Percentiles rank a stretch among this genome's conserved stretches.
Evolutionary conservation across 2,888 invertebrate species (phyloP).

Genomic region (Euspilapteryx auroguttella): DNA sequence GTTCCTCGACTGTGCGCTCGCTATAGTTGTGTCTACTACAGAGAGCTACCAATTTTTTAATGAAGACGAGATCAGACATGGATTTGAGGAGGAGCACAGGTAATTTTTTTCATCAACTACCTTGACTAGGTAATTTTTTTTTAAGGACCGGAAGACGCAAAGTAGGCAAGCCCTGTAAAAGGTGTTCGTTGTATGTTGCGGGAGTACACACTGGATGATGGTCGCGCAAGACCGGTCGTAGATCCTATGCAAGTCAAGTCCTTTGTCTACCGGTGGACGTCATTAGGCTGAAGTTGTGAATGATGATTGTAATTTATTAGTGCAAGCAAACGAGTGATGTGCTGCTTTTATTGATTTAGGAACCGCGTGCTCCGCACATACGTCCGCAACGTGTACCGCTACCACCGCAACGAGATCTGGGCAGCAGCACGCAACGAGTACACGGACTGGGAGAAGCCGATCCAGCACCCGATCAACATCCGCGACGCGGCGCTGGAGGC

Average conservation of each 20-base stretch:
- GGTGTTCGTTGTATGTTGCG: too few relatives aligned
- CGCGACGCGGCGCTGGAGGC: conserved; percentile 84
- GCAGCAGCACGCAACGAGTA: conserved; percentile 88
- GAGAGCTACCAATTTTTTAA: conserved; percentile 77
- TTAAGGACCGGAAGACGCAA: too few relatives aligned
- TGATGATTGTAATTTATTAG: too few relatives aligned
- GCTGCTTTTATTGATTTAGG: conserved; percentile 18
- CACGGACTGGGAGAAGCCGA: conserved; percentile 87
- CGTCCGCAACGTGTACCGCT: conserved; percentile 85
- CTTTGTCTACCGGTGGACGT: too few relatives aligned
- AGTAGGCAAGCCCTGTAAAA: too few relatives aligned
- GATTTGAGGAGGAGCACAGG: conserved; percentile 77
- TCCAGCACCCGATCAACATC: conserved; percentile 81
- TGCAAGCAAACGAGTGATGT: too few relatives aligned
- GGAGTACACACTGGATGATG: too few relatives aligned
- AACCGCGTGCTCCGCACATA: conserved; percentile 77
- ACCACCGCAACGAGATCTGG: conserved; percentile 86
- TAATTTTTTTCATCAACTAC: conserved; percentile 9
- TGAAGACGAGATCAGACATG: conserved; percentile 74
- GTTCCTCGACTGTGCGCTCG: conserved; percentile 70
- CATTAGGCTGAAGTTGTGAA: too few relatives aligned
- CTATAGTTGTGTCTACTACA: conserved; percentile 73
- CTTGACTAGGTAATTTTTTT: neutral
- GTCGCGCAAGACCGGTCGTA: too few relatives aligned
- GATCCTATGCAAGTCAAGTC: too few relatives aligned